These are phyloP conservation scores for Himalopsyche anomala DNA, from an alignment of 2,888 invertebrate species.

Conservation along the genomic window DNA sequence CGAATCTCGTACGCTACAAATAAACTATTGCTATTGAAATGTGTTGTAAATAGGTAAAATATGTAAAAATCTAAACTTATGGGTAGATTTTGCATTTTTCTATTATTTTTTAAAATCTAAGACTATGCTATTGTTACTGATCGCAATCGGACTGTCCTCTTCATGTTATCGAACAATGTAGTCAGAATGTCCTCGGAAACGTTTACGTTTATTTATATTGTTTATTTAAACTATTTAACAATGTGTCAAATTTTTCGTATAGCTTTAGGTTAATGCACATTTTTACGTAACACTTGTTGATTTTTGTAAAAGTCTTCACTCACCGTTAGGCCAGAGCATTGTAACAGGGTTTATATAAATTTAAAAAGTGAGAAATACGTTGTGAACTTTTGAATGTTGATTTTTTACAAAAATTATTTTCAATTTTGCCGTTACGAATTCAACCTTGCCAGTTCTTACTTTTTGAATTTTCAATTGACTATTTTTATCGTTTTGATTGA, in stretches of 20 bases:
- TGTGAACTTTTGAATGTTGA: conserved; percentile 39
- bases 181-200: conserved; percentile 27
- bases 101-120: conserved; percentile 40
- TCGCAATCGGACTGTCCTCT: conserved; percentile 16
- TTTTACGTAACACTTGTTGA: conserved; percentile 14
- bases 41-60: conserved; percentile 37
- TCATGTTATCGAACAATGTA: background rate
- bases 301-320: background rate
- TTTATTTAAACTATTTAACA: conserved; percentile 4
- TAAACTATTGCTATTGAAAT: conserved; percentile 22
- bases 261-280: conserved; percentile 46
- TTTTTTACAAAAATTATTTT: background rate
- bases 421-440: background rate
- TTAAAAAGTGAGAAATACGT: conserved; percentile 44
- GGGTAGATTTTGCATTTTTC: conserved; percentile 43
- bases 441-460: conserved; percentile 4
- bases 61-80: conserved; percentile 43
- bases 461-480: background rate
- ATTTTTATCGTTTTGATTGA: background rate
- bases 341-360: conserved; percentile 53
- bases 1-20: conserved; percentile 1
- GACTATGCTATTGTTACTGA: conserved; percentile 26
- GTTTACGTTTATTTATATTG: background rate
- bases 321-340: conserved; percentile 28
- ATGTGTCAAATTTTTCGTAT: conserved; percentile 57